Base-by-base conservation (phyloP, 64 coral and sea anemone species). In the Dendrophyllia cribrosa region DNA sequence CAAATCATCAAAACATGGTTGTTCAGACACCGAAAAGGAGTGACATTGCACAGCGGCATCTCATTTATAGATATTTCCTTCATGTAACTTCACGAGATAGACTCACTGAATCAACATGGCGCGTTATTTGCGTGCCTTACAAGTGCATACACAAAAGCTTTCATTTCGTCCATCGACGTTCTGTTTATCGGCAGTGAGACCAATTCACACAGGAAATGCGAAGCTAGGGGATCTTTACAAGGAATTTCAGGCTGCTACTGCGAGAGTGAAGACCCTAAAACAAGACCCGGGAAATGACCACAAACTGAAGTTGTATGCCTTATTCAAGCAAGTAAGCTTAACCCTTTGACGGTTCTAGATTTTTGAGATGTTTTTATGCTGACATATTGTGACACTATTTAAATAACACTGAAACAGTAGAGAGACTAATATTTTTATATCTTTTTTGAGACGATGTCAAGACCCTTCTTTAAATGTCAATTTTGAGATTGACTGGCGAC, bases 281-380 rank as follows among this genome's bases (percentile, higher is more conserved):
- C 81, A 99, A n/a, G 97, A 99, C 51, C 97, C 97, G 4, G 97
- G 97, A 24, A 99, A 99, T 86, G 97, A 99, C 16, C 75, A 80
- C 16, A 99, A 99, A 65, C 86, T 99, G 23, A 94, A 99, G 78
- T 87, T 99, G 85, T 99, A 99, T 67, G 97, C 88, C 58, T 92
- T 99, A 75, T 99, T 99, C 66, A 96, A 99, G 70, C 97, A 99
- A 88, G 97, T 99, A 44, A 92, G 75, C 7, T 58, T 56, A 56
- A 56, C 5, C 53, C 53, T 56, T 6, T 10, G 5, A 56, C 53
- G 53, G n/a, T n/a, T n/a, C n/a, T n/a, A n/a, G n/a, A n/a, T n/a
- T n/a, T n/a, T n/a, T n/a, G n/a, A n/a, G n/a, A n/a, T n/a, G n/a
- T n/a, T n/a, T n/a, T n/a, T n/a, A n/a, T n/a, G n/a, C n/a, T n/a